Conservation (phyloP, 2,888 invertebrate species). For the Megalurothrips usitatus region DNA sequence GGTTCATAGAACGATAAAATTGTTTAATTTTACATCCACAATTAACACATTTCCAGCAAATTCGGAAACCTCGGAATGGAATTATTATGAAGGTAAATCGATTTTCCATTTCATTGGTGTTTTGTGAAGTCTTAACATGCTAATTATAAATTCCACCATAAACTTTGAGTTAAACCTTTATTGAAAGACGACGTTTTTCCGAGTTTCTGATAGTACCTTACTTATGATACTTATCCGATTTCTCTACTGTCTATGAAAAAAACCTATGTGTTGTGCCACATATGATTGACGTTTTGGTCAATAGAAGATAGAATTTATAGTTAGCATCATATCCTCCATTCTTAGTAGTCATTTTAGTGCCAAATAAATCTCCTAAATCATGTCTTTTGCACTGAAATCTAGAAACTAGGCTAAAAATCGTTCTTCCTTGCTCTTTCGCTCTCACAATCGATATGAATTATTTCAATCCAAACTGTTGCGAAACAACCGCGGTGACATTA, state of each 20-base stretch:
- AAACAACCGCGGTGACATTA: neutral
- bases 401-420: conserved; percentile 7
- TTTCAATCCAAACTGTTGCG: neutral
- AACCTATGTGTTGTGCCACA: too few species aligned
- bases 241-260: too few species aligned
- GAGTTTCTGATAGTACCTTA: too few species aligned
- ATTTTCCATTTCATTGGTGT: conserved; percentile 23
- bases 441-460: neutral
- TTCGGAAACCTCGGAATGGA: conserved; percentile 19
- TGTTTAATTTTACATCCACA: conserved; percentile 20
- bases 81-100: conserved; percentile 11
- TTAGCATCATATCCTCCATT: neutral
- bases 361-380: conserved; percentile 8
- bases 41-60: conserved; percentile 25
- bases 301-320: conserved; percentile 15
- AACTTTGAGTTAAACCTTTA: neutral
- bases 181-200: neutral
- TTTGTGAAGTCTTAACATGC: conserved; percentile 19
- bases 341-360: neutral
- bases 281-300: too few species aligned
- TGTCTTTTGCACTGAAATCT: neutral
- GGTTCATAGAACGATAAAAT: conserved; percentile 3
- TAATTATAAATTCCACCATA: conserved; percentile 17
- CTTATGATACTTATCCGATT: too few species aligned
- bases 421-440: conserved; percentile 22